Evolutionary conservation across 2,113 vertebrate genomes (phyloP).

Genomic region (Thamnophis sirtalis): DNA sequence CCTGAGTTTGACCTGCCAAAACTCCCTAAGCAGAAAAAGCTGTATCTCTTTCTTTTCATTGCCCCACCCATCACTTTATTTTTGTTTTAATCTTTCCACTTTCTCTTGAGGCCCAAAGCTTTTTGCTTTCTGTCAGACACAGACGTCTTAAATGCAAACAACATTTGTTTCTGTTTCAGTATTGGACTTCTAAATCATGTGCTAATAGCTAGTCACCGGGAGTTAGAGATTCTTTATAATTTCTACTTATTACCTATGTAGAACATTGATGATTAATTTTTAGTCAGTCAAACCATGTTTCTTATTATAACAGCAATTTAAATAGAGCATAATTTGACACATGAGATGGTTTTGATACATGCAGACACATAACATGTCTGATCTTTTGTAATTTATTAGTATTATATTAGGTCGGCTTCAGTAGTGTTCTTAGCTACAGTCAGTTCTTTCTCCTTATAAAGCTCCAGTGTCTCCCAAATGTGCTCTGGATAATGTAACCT

Average conservation of each 20-base stretch:
- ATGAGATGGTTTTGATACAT: not conserved
- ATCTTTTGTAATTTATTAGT: not conserved
- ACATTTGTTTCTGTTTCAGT: not conserved
- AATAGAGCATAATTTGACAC: not conserved
- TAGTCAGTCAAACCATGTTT: not conserved
- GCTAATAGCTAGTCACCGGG: not conserved
- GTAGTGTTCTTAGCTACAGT: not conserved
- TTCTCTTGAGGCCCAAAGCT: not conserved
- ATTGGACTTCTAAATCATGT: not conserved
- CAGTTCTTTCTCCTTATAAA: not conserved
- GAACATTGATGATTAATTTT: not conserved
- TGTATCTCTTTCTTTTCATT: not conserved
- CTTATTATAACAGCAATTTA: not conserved
- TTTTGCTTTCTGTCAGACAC: not conserved
- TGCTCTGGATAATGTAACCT: not conserved
- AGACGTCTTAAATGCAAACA: not conserved
- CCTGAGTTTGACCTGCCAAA: not conserved
- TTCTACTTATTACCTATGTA: not conserved
- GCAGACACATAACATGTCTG: not conserved
- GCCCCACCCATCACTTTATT: not conserved
- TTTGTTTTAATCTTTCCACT: not conserved
- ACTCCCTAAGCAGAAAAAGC: not conserved
- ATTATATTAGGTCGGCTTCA: not conserved
- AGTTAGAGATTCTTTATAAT: not conserved
- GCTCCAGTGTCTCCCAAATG: not conserved